These are phyloP conservation scores for Alviniconcha marisindica DNA, from an alignment of 1,140 invertebrate species.

Conservation along the genomic window DNA sequence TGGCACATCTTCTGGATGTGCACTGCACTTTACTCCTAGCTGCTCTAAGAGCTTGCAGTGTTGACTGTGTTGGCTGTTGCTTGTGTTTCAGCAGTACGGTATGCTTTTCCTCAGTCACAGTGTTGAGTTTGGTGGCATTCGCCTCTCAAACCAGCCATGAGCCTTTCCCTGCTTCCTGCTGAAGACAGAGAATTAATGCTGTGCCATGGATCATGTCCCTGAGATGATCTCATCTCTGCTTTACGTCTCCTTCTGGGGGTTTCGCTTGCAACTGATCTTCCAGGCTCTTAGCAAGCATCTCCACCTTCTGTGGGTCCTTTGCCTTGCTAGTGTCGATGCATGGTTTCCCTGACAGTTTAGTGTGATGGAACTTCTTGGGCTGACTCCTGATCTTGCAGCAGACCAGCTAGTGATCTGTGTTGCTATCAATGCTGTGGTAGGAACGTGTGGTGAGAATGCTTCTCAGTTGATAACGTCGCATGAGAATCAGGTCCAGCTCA, in stretches of 20 bases:
- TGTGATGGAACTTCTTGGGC: constrained; percentile 38
- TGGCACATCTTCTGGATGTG: too few relatives aligned
- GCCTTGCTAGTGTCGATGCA: constrained; percentile 35
- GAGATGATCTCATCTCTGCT: background rate
- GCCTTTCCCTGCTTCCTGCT: background rate
- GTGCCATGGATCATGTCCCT: background rate
- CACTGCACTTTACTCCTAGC: too few relatives aligned
- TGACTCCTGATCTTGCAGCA: constrained; percentile 33
- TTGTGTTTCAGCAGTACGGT: background rate
- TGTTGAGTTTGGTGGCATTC: background rate
- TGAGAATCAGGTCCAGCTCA: constrained; percentile 50
- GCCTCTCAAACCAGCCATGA: background rate
- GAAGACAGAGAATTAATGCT: background rate
- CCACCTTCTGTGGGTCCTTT: background rate
- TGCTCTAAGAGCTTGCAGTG: too few relatives aligned
- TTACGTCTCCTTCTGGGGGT: background rate
- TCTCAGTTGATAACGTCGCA: constrained; percentile 2
- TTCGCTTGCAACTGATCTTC: background rate
- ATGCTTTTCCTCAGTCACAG: background rate
- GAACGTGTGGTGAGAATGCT: constrained; percentile 23
- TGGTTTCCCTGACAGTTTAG: constrained; percentile 30
- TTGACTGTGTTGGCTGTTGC: too few relatives aligned
- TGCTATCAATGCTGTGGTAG: constrained; percentile 48
- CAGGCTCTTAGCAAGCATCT: background rate
- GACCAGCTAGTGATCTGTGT: constrained; percentile 51